A percentile compares a stretch with the other conserved stretches of the same genome.
These are phyloP conservation scores for Danaus plexippus DNA, from an alignment of 1,140 invertebrate species.

Conservation along the genomic window DNA sequence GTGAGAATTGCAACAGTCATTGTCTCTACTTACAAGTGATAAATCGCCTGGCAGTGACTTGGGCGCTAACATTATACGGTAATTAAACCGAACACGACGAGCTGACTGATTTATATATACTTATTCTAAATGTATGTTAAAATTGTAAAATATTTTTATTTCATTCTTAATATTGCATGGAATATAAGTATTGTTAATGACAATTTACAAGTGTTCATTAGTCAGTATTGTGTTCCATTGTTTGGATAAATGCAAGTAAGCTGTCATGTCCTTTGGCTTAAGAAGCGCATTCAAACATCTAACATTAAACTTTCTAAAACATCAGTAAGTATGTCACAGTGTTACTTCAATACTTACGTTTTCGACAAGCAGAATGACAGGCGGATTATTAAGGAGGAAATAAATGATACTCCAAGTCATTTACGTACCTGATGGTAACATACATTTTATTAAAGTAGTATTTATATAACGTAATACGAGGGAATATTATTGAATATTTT, in stretches of 20 bases:
- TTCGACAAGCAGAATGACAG: conserved; percentile 9
- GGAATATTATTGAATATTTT: conserved; percentile 19
- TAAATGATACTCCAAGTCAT: conserved; percentile 12
- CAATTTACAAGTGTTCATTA: no score
- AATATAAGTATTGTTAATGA: no score
- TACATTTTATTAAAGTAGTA: conserved; percentile 21
- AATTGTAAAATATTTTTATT: no score
- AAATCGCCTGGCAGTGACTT: conserved; percentile 29
- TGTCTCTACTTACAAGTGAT: conserved; percentile 23
- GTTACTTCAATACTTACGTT: conserved; percentile 21
- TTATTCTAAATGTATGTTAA: no score
- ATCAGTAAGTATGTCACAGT: conserved; percentile 18
- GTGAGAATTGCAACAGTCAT: conserved; percentile 42
- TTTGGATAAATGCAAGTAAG: no score
- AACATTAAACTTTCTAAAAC: conserved; percentile 20
- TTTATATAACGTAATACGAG: conserved; percentile 20
- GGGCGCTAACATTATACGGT: neutral
- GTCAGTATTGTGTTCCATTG: no score
- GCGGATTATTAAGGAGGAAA: conserved; percentile 14
- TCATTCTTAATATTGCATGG: no score
- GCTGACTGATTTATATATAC: no score
- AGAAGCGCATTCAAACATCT: conserved; percentile 9
- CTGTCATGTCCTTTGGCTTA: conserved; percentile 5
- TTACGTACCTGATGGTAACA: conserved; percentile 38
- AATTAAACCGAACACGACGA: no score